Base-by-base conservation (phyloP, 2,888 invertebrate genomes). In the Drosophila falleni region DNA sequence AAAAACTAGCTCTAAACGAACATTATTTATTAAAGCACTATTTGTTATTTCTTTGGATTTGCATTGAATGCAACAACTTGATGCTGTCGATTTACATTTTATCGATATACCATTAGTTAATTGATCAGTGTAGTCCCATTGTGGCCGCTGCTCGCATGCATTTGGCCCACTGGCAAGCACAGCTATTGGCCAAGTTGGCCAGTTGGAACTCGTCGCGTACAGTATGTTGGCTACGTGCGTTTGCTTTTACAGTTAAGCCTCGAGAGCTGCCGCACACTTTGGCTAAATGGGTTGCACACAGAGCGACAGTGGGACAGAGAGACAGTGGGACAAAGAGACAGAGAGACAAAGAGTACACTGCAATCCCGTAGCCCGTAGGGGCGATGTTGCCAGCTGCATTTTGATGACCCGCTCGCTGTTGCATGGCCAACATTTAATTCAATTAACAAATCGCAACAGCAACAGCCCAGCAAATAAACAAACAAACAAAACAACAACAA, bases 391-490 rank as follows among this genome's bases (percentile, higher is more conserved):
- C 77, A 69, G 78, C 78, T 84, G 84, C 89, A 84, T 84, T 84
- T 87, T 84, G 89, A 84, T 84, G 87, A 78, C 81, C 70, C 86
- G 71, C 82, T 81, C 74, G 44, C 54, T 61, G 78, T 56, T 39
- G 71, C 71, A 55, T 71, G 80, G 69, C 77, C 84, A 78, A 72
- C 84, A 75, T 89, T 86, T 84, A 87, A 86, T 89, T 89, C 80
- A 89, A 87, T 86, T 86, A 89, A 87, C 87, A 86, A 86, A 86
- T 86, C 87, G 89, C 89, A 64, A 78, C 66, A 66, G 66, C 65
- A 51, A 73, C 58, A 56, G 67, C 50, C 64, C 54, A 64, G 58
- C 60, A 74, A 78, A 59, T 53, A 60, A 50, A 29, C n/a, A 41
- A 47, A 47, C n/a, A 26, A 47, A 15, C 11, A 46, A 55, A 31